A percentile compares a stretch with the other conserved stretches of the same genome.
These are phyloP conservation scores for Serinus canaria DNA, from an alignment of 2,113 vertebrate species.

Conservation along the genomic window DNA sequence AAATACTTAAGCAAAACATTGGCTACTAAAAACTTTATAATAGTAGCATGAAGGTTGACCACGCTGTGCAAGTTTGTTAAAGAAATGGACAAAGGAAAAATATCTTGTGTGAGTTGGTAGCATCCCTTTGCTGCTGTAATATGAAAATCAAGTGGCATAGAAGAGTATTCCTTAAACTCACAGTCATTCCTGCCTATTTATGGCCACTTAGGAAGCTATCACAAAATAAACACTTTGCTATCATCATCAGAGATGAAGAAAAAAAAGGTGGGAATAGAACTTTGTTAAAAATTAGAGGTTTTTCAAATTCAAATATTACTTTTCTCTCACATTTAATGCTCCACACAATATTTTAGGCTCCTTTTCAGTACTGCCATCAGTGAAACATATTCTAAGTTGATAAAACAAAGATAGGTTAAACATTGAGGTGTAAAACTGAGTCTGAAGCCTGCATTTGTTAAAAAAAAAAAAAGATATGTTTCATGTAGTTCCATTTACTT, in stretches of 20 bases:
- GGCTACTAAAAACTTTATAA: background rate
- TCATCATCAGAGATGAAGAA: background rate
- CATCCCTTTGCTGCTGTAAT: background rate
- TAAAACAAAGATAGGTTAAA: background rate
- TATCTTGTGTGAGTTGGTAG: background rate
- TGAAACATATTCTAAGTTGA: background rate
- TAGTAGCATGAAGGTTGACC: background rate
- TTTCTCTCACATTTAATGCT: background rate
- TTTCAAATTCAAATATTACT: background rate
- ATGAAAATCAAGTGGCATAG: background rate
- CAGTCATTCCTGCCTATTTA: background rate
- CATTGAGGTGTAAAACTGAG: background rate
- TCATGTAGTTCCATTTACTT: background rate
- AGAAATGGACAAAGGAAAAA: background rate
- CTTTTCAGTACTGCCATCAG: background rate
- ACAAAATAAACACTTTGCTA: background rate
- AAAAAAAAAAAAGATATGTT: background rate
- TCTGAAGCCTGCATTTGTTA: background rate
- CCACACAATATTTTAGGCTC: background rate
- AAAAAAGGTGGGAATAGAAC: background rate
- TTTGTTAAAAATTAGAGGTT: background rate
- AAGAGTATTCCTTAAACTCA: background rate
- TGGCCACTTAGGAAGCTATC: background rate
- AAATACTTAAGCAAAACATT: background rate
- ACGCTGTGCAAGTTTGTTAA: background rate